Evolutionary conservation across 2,888 invertebrate species (phyloP).

Genomic region (Tipula unca): DNA sequence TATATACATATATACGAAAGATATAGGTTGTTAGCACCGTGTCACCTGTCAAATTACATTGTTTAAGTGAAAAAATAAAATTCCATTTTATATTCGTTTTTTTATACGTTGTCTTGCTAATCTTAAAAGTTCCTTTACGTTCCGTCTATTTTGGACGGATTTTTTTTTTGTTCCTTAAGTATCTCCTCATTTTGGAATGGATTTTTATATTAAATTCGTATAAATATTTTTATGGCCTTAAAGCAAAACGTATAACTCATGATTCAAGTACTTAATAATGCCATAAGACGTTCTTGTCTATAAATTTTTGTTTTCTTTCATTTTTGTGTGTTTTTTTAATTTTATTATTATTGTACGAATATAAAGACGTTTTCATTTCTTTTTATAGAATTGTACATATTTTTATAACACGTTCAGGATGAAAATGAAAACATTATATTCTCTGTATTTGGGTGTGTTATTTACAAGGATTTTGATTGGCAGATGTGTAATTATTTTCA

Average conservation of each 20-base stretch:
- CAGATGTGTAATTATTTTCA: background rate
- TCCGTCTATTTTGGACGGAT: background rate
- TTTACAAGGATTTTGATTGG: background rate
- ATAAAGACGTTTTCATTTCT: background rate
- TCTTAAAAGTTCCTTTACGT: background rate
- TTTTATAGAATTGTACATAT: background rate
- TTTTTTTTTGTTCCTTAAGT: background rate
- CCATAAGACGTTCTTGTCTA: background rate
- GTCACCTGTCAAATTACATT: constrained; percentile 14
- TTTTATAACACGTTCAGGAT: background rate
- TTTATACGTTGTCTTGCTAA: background rate
- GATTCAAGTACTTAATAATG: constrained; percentile 8
- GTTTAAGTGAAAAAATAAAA: background rate
- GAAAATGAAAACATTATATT: background rate
- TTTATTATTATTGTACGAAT: background rate
- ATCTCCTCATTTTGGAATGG: background rate
- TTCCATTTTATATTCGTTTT: background rate
- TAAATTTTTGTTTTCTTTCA: background rate
- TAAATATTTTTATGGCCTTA: constrained; percentile 2
- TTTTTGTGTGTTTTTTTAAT: background rate
- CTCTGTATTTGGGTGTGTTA: background rate
- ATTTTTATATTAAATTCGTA: background rate
- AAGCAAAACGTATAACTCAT: background rate
- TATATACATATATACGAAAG: background rate
- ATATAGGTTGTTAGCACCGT: background rate